Percentiles rank a stretch among this genome's conserved stretches.
Conservation (phyloP, 2,113 vertebrate genomes). For the Atractosteus spatula region DNA sequence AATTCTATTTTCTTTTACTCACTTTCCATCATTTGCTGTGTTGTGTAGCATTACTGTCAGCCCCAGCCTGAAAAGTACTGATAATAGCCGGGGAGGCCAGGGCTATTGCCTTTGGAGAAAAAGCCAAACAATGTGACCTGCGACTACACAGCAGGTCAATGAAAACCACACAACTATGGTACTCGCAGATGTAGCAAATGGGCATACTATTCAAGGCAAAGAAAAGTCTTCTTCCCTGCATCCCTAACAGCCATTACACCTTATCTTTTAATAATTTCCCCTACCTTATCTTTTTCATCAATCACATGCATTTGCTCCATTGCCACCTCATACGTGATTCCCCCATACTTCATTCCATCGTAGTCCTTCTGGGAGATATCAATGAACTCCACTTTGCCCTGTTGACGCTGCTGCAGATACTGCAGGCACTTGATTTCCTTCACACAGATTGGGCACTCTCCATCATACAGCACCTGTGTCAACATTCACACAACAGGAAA, state of each 20-base stretch:
- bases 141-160: too few relatives aligned
- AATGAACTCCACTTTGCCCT: conserved; percentile 46
- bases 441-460: too few relatives aligned
- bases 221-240: neutral
- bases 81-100: conserved; percentile 55
- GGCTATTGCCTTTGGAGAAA: conserved; percentile 28
- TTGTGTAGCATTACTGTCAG: conserved; percentile 58
- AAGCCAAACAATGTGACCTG: neutral
- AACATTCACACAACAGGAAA: too few relatives aligned
- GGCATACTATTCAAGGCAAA: neutral
- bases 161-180: too few relatives aligned
- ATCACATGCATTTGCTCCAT: conserved; percentile 65
- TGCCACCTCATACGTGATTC: conserved; percentile 54
- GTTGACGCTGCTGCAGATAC: conserved; percentile 44
- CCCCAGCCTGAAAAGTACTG: conserved; percentile 51
- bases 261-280: neutral
- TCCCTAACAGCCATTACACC: neutral
- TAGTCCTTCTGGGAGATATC: conserved; percentile 52
- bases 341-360: conserved; percentile 38
- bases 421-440: conserved; percentile 34
- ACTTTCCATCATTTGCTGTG: conserved; percentile 65
- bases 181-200: too few relatives aligned
- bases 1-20: conserved; percentile 80
- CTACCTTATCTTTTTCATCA: conserved; percentile 51
- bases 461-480: too few relatives aligned